These are phyloP conservation scores for Drosophila elegans DNA, from an alignment of 1,140 invertebrate species.

Conservation along the genomic window DNA sequence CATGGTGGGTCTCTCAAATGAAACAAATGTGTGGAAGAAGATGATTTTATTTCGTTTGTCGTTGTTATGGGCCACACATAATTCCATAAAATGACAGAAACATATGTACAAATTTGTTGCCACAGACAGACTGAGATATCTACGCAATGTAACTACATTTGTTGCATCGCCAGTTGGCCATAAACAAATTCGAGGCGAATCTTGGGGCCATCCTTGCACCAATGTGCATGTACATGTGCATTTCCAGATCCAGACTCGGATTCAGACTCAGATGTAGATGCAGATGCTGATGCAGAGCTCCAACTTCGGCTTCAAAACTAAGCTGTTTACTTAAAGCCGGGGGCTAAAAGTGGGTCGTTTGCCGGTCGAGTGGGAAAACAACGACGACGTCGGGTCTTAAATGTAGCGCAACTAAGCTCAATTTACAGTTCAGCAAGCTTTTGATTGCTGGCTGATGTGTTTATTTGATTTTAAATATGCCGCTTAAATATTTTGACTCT, in stretches of 20 bases:
- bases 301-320: constrained; percentile 45
- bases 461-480: constrained; percentile 83
- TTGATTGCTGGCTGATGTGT: constrained; percentile 78
- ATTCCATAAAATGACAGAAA: constrained; percentile 82
- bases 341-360: constrained; percentile 63
- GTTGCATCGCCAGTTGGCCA: constrained; percentile 62
- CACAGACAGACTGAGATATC: constrained; percentile 31
- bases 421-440: constrained; percentile 79
- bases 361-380: constrained; percentile 53
- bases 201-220: constrained; percentile 31
- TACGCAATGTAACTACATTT: constrained; percentile 54
- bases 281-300: constrained; percentile 10
- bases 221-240: constrained; percentile 26
- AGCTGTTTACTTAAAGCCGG: constrained; percentile 66
- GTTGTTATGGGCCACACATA: constrained; percentile 54
- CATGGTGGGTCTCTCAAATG: constrained; percentile 44
- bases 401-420: constrained; percentile 77
- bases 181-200: constrained; percentile 73
- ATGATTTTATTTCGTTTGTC: constrained; percentile 77
- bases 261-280: constrained; percentile 3
- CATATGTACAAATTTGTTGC: constrained; percentile 80
- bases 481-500: constrained; percentile 79
- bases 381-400: constrained; percentile 46
- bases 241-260: constrained; percentile 22
- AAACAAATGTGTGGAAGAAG: constrained; percentile 53